phyloP scores from a whole-genome alignment of 2,797 vertebrate genomes.

The Chaetodon trifasciatus region DNA sequence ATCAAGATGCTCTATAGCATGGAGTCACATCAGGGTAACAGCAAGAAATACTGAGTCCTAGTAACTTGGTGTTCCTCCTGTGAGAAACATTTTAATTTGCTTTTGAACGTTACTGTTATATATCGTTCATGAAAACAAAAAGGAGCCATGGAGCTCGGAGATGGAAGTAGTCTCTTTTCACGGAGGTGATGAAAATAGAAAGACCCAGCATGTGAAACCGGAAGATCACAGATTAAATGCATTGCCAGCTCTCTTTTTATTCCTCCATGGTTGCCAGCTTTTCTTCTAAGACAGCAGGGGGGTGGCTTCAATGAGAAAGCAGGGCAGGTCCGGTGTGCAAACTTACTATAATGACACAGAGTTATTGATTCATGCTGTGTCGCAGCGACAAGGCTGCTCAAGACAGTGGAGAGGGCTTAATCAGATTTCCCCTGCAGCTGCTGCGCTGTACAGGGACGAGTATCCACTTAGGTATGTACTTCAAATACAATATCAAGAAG shows the following conservation, averaged over 20 bases:
- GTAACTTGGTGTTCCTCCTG: not conserved
- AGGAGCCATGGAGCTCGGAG: constrained; percentile 4
- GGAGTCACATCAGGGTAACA: not conserved
- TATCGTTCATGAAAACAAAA: constrained; percentile 4
- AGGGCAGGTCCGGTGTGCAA: constrained; percentile 22
- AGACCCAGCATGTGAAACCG: not conserved
- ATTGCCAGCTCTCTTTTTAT: not conserved
- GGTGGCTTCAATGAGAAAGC: constrained; percentile 23
- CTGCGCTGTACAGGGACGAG: constrained; percentile 23
- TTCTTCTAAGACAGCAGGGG: not conserved
- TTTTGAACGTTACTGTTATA: not conserved
- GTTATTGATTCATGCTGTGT: constrained; percentile 53
- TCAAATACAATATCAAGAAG: constrained; percentile 33
- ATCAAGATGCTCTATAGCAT: not conserved
- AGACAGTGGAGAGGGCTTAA: constrained; percentile 44
- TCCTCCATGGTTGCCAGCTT: not conserved
- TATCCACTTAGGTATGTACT: constrained; percentile 25
- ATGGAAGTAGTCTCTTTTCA: not conserved
- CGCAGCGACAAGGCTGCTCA: constrained; percentile 33
- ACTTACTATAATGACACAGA: constrained; percentile 38
- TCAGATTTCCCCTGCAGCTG: constrained; percentile 46
- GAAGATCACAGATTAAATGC: constrained; percentile 14
- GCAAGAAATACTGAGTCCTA: not conserved
- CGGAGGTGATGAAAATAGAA: constrained; percentile 3
- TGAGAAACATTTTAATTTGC: not conserved